Evolutionary conservation across 2,113 vertebrate genomes (phyloP), one percentile per base, ranked within the genome.

Genomic region (Acanthochromis polyacanthus): DNA sequence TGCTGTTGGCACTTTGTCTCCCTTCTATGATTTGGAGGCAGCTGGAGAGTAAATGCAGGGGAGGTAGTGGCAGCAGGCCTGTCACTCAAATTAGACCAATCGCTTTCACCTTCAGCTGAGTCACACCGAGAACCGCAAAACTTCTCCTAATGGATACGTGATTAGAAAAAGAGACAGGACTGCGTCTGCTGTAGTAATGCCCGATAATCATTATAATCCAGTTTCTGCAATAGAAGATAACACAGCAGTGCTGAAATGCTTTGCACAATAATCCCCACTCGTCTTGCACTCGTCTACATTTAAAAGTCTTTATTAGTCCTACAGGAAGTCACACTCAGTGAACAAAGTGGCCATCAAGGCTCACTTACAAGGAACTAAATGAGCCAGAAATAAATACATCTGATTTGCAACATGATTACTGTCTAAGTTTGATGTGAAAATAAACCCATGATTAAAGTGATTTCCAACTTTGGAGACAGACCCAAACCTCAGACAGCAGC

Each of bases 361-460:
- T 89, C 79, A 65, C 57, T 68, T 75, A 66, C 74, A 61, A 80
- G 60, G 38, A 75, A 17, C 40, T 82, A 87, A 91, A 91, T 90
- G 86, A 91, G 80, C 43, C 51, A 40, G 68, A 84, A 81, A 84
- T 72, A 79, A 85, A 90, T 75, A 78, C 46, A 56, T 76, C 80
- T 84, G 63, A 88, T 88, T 83, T 82, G 72, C 67, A 51, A 64
- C 64, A 40, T 82, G 66, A 86, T 85, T 71, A 63, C 50, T 36
- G 43, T 73, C 46, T 64, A 19, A 78, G 82, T 85, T 88, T 77
- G 74, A 90, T 82, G 80, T 71, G 83, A 85, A 91, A 91, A 90
- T 90, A 87, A 91, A 91, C 23, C 65, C 52, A 7, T 77, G 84
- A 88, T 86, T 90, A 85, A 90, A 90, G 86, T 78, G 71, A 81